Percentiles rank a stretch among this genome's conserved stretches.
These are phyloP conservation scores for Hippotragus niger DNA, from an alignment of 2,113 vertebrate species.

Conservation along the genomic window DNA sequence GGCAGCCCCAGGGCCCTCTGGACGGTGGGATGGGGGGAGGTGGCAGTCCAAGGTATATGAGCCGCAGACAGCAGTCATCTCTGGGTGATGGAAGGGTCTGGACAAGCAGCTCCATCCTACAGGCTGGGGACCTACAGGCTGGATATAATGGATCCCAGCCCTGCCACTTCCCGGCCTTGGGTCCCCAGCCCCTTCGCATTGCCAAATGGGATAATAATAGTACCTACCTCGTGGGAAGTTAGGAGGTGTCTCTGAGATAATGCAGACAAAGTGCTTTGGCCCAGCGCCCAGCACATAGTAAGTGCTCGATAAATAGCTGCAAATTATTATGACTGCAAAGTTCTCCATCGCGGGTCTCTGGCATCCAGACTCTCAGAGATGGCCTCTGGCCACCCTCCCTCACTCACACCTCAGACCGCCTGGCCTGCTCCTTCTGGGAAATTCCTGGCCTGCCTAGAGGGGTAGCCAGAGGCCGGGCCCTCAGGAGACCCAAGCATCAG, in stretches of 20 bases:
- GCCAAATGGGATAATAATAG: neutral
- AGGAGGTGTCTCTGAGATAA: neutral
- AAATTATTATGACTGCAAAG: neutral
- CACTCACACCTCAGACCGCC: neutral
- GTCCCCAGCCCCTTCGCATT: neutral
- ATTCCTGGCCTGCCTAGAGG: neutral
- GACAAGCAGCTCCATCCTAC: neutral
- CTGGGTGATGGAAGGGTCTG: neutral
- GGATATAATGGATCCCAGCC: neutral
- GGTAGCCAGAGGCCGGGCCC: neutral
- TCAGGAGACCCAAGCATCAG: neutral
- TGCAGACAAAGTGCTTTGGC: neutral
- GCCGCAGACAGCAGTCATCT: neutral
- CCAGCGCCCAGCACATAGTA: neutral
- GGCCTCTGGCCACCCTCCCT: neutral
- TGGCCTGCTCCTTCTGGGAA: neutral
- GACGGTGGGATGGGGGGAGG: neutral
- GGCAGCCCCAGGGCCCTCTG: neutral
- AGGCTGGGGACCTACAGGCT: neutral
- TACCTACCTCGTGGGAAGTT: neutral
- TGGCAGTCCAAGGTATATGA: rapidly evolving
- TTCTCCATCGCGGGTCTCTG: neutral
- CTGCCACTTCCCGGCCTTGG: neutral
- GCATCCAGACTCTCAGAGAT: neutral
- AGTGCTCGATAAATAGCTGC: neutral